These are phyloP conservation scores for Benthosema pterotum DNA, from an alignment of 2,797 vertebrate genomes.

Conservation along the genomic window DNA sequence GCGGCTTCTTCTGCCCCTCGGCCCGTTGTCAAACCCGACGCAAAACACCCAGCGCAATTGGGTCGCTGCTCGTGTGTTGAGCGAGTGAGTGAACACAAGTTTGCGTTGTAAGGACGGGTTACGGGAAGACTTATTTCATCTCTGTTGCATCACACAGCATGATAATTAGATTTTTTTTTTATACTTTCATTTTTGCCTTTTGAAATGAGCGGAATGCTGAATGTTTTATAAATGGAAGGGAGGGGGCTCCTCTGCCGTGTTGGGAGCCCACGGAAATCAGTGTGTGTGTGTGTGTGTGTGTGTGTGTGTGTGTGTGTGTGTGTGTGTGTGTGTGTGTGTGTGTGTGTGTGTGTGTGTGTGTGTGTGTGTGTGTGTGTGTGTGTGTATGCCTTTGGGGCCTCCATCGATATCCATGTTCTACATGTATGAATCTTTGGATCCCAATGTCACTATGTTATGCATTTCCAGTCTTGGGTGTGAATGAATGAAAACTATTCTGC, in stretches of 20 bases:
- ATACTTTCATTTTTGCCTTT: constrained; percentile 65
- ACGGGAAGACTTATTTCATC: constrained; percentile 69
- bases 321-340: no score
- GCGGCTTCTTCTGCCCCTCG: constrained; percentile 39
- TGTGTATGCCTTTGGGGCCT: no score
- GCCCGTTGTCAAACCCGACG: constrained; percentile 63
- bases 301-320: constrained; percentile 8
- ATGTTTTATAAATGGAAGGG: constrained; percentile 69
- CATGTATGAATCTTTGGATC: no score
- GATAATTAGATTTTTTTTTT: constrained; percentile 65
- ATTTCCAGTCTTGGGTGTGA: no score
- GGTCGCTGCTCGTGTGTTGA: constrained; percentile 52
- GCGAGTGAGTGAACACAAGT: constrained; percentile 8
- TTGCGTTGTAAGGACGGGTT: constrained; percentile 48
- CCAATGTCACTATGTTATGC: no score
- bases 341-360: no score
- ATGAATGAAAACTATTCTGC: no score
- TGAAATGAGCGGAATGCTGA: constrained; percentile 68
- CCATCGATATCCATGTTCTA: no score
- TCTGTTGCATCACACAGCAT: constrained; percentile 76
- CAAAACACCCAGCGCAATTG: constrained; percentile 59
- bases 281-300: constrained; percentile 19
- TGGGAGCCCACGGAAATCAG: constrained; percentile 35
- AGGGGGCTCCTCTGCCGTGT: constrained; percentile 40
- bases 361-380: no score